Conservation (phyloP, 2,888 invertebrate genomes). For the Meteorus cinctellus region DNA sequence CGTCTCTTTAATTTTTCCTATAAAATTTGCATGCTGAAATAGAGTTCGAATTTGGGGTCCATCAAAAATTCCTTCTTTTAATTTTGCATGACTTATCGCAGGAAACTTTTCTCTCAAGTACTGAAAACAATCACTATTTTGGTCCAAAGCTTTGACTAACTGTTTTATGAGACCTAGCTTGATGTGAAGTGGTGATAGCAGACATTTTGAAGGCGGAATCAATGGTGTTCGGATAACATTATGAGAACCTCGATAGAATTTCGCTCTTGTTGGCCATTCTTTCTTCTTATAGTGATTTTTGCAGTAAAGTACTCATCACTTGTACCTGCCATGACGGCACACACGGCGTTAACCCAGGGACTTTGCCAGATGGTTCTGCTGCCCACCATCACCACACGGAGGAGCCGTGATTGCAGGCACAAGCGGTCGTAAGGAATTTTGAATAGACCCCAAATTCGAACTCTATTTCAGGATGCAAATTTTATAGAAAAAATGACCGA, state of each 20-base stretch:
- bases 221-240: constrained; percentile 16
- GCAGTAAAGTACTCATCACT: constrained; percentile 31
- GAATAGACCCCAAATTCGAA: too few species aligned
- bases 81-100: constrained; percentile 6
- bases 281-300: constrained; percentile 27
- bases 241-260: constrained; percentile 1
- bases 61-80: constrained; percentile 30
- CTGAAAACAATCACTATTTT: constrained; percentile 19
- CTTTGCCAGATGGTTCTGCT: constrained; percentile 27
- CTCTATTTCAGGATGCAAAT: too few species aligned
- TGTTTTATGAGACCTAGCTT: constrained; percentile 39
- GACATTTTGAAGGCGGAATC: constrained; percentile 5
- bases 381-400: constrained; percentile 31
- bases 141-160: constrained; percentile 33
- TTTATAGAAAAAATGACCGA: too few species aligned
- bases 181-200: constrained; percentile 31
- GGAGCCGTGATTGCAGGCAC: constrained; percentile 24
- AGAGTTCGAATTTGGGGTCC: constrained; percentile 31
- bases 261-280: constrained; percentile 16
- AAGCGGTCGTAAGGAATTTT: too few species aligned
- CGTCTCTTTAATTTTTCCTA: constrained; percentile 16
- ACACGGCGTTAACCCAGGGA: constrained; percentile 17
- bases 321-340: constrained; percentile 25
- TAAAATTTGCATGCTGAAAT: constrained; percentile 27
- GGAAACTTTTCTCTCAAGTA: constrained; percentile 32